Evolutionary conservation across 2,888 invertebrate species (phyloP), one percentile per base, ranked within the genome.

Genomic region (Ophonus ardosiacus): DNA sequence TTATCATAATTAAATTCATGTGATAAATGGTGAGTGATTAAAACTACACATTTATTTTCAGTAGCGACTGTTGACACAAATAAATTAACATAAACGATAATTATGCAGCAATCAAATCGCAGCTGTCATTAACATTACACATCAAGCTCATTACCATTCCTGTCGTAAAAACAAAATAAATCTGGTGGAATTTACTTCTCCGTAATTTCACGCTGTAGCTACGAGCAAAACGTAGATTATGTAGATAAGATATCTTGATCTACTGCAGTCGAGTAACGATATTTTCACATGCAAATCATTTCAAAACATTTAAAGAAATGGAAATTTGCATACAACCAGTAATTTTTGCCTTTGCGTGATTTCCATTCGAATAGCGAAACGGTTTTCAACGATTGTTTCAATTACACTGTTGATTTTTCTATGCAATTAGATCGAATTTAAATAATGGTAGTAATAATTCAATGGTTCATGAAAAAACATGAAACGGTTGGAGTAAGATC

Each of bases 231-330:
- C 71, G 17, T 24, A 74, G 71, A 74, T 74, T 18, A 18, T 13
- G 8, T 43, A 40, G 71, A 71, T 74, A 40, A 74, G 43, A 8
- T 15, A 17, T 74, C 68, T 18, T 18, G 71, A 43, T 74, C 76
- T 76, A 51, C 51, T 51, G 43, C 43, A 21, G 24, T 76, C 61
- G 74, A 82, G 56, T 83, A 83, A 83, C 76, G 83, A 18, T 61
- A 76, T 74, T 74, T 74, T 61, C 59, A 83, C 83, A 83, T 83
- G 83, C 83, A 76, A 83, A 83, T 83, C 18, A 83, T 83, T 31
- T 59, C 74, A 61, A 59, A 74, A 83, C 74, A 61, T 61, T 74
- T 7, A 43, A 17, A 21, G 43, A 74, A 43, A 74, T 74, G 43
- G 71, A 43, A 74, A 74, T 74, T 74, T 74, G 43, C 71, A 74